These are phyloP conservation scores for Phyllotreta striolata DNA, from an alignment of 2,888 invertebrate species.

Conservation along the genomic window DNA sequence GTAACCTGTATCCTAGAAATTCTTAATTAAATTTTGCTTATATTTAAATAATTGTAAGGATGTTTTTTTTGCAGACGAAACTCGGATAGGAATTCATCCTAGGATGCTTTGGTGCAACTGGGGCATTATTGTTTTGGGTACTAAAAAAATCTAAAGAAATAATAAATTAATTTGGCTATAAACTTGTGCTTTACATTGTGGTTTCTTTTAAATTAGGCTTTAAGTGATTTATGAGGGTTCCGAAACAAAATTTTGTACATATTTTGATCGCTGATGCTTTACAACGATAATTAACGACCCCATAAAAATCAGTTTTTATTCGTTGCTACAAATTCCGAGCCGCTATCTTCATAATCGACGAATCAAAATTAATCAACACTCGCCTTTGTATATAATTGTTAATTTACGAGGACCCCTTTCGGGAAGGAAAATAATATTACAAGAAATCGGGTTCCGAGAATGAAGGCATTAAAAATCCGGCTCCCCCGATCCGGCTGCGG, in stretches of 20 bases:
- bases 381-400: constrained; percentile 6
- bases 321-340: constrained; percentile 21
- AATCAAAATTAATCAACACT: constrained; percentile 28
- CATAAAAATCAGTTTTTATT: constrained; percentile 5
- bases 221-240: no score
- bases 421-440: background rate
- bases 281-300: constrained; percentile 4
- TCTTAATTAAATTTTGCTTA: no score
- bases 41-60: no score
- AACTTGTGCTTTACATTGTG: no score
- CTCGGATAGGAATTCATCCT: no score
- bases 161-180: no score
- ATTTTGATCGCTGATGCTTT: constrained; percentile 6
- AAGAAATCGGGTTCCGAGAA: constrained; percentile 23
- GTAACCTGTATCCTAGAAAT: no score
- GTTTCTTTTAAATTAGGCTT: no score
- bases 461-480: constrained; percentile 19
- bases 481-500: constrained; percentile 11
- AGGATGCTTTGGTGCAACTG: no score
- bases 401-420: constrained; percentile 6
- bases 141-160: no score
- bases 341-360: constrained; percentile 9
- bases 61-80: no score
- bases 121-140: no score
- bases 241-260: background rate